Evolutionary conservation across 2,113 vertebrate genomes (phyloP), one percentile per base, ranked within the genome.

Genomic region (Falcunculus frontatus): DNA sequence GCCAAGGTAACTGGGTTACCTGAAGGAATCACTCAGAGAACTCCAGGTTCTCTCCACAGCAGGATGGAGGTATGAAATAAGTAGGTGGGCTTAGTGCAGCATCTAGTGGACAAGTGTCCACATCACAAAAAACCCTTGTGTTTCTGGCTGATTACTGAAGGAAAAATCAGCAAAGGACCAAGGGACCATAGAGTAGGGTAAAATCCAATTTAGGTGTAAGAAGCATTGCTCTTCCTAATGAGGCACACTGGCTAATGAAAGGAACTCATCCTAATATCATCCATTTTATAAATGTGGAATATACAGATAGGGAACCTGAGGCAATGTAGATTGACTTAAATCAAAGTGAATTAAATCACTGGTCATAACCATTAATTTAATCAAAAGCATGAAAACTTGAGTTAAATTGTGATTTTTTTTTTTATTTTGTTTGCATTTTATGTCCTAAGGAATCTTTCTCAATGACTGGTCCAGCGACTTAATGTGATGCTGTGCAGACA

Each of bases 91-190:
- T 93, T 97, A 96, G 95, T 96, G 96, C 96, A 96, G 73, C 96
- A 97, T 96, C 96, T 97, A 97, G 96, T 96, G 96, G 96, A 96
- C 90, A 75, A 95, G 68, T 87, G 73, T 67, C 93, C 93, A 87
- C 95, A 96, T 94, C 90, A 92, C 93, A 94, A 93, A 97, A 93
- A 15, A 0, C 0, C 4, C 39, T 47, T 12, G 7, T 68, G 41
- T 41, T 92, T 70, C 74, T 94, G 50, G 8, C 63, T 84, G 27
- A 32, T 22, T 70, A 5, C 7, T 35, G 59, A 50, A 42, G 52
- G 47, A 63, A 70, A 76, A 75, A 72, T 81, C 33, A 60, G 52
- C 25, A 39, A 53, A 90, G 29, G 5, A 44, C 20, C 13, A 42
- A 62, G 12, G 30, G 30, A 92, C 12, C 0, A 0, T 4, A 53